Percentiles rank a stretch among this genome's conserved stretches.
phyloP scores from a whole-genome alignment of 2,888 invertebrate species.

The Melieria picta region DNA sequence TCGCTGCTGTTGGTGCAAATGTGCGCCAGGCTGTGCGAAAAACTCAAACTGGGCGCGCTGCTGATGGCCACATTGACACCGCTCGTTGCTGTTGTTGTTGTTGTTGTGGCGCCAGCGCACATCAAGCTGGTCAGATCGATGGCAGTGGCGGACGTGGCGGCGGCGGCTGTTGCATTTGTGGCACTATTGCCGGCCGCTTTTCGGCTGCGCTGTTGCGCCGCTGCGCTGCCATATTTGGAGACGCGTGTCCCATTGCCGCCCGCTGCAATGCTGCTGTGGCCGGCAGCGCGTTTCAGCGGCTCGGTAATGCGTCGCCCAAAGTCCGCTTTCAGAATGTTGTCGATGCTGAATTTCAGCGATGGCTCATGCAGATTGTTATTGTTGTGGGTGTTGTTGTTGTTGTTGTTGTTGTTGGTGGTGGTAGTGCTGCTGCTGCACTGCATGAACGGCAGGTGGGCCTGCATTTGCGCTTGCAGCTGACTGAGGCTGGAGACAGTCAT shows the following conservation, averaged over 20 bases:
- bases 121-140: conserved; percentile 45
- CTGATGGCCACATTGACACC: conserved; percentile 38
- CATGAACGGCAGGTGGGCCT: conserved; percentile 54
- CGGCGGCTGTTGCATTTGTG: background rate
- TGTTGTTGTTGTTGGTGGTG: conserved; percentile 23
- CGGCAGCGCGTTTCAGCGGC: conserved; percentile 68
- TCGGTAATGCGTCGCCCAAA: conserved; percentile 79
- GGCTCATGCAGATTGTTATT: conserved; percentile 68
- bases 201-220: conserved; percentile 51
- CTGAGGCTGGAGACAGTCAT: conserved; percentile 47
- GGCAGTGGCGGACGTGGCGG: conserved; percentile 42
- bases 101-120: conserved; percentile 38
- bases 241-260: conserved; percentile 40
- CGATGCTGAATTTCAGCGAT: conserved; percentile 83
- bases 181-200: conserved; percentile 33
- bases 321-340: conserved; percentile 86
- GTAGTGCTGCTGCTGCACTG: conserved; percentile 35
- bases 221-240: conserved; percentile 41
- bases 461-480: conserved; percentile 56
- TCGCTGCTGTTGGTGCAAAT: conserved; percentile 65
- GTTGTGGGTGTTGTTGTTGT: conserved; percentile 49
- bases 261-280: conserved; percentile 18
- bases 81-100: conserved; percentile 56
- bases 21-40: conserved; percentile 58
- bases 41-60: conserved; percentile 47